These are phyloP conservation scores for Caradrina clavipalpis DNA, from an alignment of 2,888 invertebrate species.

Conservation along the genomic window DNA sequence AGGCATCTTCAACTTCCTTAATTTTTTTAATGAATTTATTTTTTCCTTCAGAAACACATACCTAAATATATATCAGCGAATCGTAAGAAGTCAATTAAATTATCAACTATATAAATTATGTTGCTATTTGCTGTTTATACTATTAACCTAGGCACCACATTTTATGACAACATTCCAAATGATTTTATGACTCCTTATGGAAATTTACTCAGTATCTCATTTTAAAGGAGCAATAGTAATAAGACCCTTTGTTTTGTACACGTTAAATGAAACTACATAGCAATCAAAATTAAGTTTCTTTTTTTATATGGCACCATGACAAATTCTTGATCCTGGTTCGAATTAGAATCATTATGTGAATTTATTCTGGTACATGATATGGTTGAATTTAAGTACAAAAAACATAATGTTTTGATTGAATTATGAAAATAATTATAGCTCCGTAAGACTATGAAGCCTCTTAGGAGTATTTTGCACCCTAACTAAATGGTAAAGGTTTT, in stretches of 20 bases:
- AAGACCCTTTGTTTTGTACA: slow-evolving; percentile 12
- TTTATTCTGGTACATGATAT: no score
- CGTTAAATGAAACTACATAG: slow-evolving; percentile 2
- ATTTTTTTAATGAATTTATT: no score
- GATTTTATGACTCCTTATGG: slow-evolving; percentile 34
- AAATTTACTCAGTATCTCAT: slow-evolving; percentile 23
- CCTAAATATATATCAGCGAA: no score
- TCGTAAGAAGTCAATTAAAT: not conserved
- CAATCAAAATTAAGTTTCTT: slow-evolving; percentile 25
- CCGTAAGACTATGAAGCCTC: not conserved
- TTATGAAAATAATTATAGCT: not conserved
- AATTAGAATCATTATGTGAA: no score
- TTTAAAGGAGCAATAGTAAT: slow-evolving; percentile 16
- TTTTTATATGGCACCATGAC: slow-evolving; percentile 35
- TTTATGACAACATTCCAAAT: slow-evolving; percentile 24
- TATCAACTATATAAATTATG: not conserved
- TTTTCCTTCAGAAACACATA: no score
- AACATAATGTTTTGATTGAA: not conserved
- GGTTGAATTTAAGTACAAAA: no score
- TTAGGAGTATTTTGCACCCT: no score
- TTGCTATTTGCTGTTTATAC: not conserved
- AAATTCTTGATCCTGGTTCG: not conserved
- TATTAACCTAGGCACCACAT: slow-evolving; percentile 10
- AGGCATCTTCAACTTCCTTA: no score
- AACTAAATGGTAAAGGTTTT: no score